Conservation (phyloP, 1,140 invertebrate species). For the Hestina assimilis region DNA sequence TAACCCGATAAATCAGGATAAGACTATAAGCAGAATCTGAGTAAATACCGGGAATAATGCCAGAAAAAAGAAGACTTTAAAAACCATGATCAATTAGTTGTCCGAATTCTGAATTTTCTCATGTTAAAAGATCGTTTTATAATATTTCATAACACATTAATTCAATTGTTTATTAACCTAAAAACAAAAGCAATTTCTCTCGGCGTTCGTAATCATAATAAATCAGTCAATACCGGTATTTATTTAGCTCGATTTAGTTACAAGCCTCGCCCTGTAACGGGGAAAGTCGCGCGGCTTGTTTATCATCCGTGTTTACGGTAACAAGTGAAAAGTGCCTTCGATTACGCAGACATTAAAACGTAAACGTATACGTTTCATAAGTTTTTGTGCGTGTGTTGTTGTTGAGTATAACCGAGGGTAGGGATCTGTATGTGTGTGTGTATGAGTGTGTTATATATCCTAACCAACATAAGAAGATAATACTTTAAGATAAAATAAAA, state of each 20-base stretch:
- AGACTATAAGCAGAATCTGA: too few relatives aligned
- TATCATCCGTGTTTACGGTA: slow-evolving; percentile 1
- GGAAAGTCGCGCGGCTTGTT: background rate
- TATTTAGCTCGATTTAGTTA: background rate
- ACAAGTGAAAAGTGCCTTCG: background rate
- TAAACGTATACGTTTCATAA: background rate
- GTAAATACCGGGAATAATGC: too few relatives aligned
- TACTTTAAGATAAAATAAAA: too few relatives aligned
- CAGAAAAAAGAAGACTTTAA: too few relatives aligned
- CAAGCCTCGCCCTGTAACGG: background rate
- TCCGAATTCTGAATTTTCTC: too few relatives aligned
- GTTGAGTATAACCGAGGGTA: too few relatives aligned
- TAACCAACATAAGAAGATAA: too few relatives aligned
- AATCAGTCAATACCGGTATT: slow-evolving; percentile 1
- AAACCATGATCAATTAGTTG: background rate
- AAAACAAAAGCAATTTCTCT: slow-evolving; percentile 4
- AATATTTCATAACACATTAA: background rate
- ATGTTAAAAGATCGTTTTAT: background rate
- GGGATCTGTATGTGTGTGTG: too few relatives aligned
- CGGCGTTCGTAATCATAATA: background rate
- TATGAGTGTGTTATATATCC: too few relatives aligned
- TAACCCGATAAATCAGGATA: too few relatives aligned
- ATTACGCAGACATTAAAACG: background rate
- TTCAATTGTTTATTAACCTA: background rate
- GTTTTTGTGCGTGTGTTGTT: too few relatives aligned